Conservation (phyloP, 2,888 invertebrate genomes). For the Gasteruption jaculator region DNA sequence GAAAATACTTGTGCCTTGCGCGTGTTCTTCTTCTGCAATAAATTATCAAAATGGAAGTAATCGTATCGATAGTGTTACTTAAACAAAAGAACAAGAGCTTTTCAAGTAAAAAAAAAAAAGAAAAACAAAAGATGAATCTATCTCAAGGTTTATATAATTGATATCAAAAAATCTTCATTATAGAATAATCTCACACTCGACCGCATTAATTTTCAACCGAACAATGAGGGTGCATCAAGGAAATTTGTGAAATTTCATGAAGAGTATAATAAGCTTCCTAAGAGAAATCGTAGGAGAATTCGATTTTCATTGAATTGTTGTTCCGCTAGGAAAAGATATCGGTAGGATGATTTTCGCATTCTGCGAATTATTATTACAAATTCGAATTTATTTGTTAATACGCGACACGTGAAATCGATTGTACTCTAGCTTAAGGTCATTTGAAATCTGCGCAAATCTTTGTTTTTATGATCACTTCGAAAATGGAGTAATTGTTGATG, state of each 20-base stretch:
- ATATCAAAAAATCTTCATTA: slow-evolving; percentile 43
- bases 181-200: slow-evolving; percentile 46
- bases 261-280: slow-evolving; percentile 29
- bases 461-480: too few relatives aligned
- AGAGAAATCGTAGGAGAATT: slow-evolving; percentile 37
- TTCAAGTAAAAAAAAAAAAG: slow-evolving; percentile 23
- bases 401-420: too few relatives aligned
- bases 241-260: slow-evolving; percentile 34
- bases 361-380: too few relatives aligned
- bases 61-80: too few relatives aligned
- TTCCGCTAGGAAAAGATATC: slow-evolving; percentile 35
- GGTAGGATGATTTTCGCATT: too few relatives aligned
- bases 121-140: slow-evolving; percentile 28
- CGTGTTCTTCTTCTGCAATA: slow-evolving; percentile 36
- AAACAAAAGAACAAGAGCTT: neutral
- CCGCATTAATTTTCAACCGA: slow-evolving; percentile 42
- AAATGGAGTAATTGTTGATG: too few relatives aligned
- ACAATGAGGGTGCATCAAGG: slow-evolving; percentile 35
- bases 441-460: too few relatives aligned
- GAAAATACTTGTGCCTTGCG: slow-evolving; percentile 48
- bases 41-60: slow-evolving; percentile 20
- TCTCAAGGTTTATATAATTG: slow-evolving; percentile 29
- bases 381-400: too few relatives aligned
- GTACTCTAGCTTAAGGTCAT: too few relatives aligned
- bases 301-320: slow-evolving; percentile 41